Conservation (phyloP, 2,797 vertebrate species). For the Glyptemys insculpta region DNA sequence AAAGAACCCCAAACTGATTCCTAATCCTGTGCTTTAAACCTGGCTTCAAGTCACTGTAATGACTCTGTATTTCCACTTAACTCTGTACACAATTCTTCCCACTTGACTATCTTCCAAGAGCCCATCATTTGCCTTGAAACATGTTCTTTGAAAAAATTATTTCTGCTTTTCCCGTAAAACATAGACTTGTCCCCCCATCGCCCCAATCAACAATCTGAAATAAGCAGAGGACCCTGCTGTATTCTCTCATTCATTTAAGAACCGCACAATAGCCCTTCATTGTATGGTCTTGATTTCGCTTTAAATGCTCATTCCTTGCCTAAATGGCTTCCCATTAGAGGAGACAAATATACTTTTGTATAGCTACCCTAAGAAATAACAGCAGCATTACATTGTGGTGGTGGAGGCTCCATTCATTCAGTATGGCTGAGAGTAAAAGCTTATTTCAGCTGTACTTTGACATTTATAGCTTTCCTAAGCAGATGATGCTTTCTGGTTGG, state of each 20-base stretch:
- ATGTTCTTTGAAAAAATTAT: conserved; percentile 29
- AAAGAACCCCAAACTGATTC: neutral
- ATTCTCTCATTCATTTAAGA: neutral
- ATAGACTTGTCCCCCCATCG: neutral
- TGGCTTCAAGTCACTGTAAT: conserved; percentile 1
- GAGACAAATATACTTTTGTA: conserved; percentile 38
- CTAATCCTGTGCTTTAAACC: neutral
- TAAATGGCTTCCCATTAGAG: conserved; percentile 25
- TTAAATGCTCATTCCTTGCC: neutral
- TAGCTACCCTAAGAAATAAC: conserved; percentile 1
- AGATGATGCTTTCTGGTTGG: neutral
- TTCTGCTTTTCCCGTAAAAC: neutral
- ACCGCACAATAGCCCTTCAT: neutral
- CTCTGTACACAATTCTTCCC: conserved; percentile 24
- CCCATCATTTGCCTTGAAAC: conserved; percentile 33
- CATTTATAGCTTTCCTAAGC: neutral
- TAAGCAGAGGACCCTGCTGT: neutral
- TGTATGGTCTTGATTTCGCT: neutral
- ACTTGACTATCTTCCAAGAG: conserved; percentile 49
- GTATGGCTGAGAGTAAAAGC: conserved; percentile 31
- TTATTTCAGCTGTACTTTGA: conserved; percentile 41
- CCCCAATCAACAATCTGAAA: neutral
- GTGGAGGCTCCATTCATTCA: neutral
- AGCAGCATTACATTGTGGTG: conserved; percentile 15
- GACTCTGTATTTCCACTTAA: conserved; percentile 1